Percentiles rank a stretch among this genome's conserved stretches.
Conservation (phyloP, 2,888 invertebrate genomes). For the Andrena haemorrhoa region DNA sequence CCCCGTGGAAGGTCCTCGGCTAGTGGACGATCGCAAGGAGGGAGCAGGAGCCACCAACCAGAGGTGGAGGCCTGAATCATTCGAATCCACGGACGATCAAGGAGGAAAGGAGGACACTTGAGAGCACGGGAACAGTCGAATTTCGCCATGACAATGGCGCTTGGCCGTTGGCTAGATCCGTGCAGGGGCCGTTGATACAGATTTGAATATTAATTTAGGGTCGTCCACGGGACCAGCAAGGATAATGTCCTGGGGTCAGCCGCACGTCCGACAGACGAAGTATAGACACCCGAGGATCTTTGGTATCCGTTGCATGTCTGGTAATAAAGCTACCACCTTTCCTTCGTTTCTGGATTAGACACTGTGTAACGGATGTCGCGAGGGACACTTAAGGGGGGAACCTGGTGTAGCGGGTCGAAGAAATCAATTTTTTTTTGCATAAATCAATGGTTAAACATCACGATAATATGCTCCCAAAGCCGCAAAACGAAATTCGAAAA, state of each 20-base stretch:
- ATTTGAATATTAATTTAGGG: constrained; percentile 83
- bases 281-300: constrained; percentile 60
- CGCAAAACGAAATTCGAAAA: too few relatives aligned
- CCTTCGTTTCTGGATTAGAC: constrained; percentile 50
- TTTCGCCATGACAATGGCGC: constrained; percentile 64
- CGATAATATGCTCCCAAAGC: too few relatives aligned
- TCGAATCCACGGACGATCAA: constrained; percentile 67
- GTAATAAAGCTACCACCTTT: constrained; percentile 67
- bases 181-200: constrained; percentile 72
- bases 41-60: constrained; percentile 26
- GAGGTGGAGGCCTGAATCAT: constrained; percentile 52
- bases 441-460: too few relatives aligned
- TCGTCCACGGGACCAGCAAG: constrained; percentile 68
- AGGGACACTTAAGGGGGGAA: constrained; percentile 22
- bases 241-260: constrained; percentile 72
- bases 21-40: constrained; percentile 48
- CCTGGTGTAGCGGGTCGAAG: too few relatives aligned
- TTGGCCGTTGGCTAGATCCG: constrained; percentile 66
- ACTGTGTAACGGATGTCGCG: constrained; percentile 53
- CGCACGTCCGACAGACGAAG: constrained; percentile 49
- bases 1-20: constrained; percentile 50
- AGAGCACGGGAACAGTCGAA: constrained; percentile 58
- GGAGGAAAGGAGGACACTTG: constrained; percentile 62
- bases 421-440: too few relatives aligned
- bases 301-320: constrained; percentile 67